These are phyloP conservation scores for Strigamia transsilvanica DNA, from an alignment of 2,888 invertebrate genomes.

Conservation along the genomic window DNA sequence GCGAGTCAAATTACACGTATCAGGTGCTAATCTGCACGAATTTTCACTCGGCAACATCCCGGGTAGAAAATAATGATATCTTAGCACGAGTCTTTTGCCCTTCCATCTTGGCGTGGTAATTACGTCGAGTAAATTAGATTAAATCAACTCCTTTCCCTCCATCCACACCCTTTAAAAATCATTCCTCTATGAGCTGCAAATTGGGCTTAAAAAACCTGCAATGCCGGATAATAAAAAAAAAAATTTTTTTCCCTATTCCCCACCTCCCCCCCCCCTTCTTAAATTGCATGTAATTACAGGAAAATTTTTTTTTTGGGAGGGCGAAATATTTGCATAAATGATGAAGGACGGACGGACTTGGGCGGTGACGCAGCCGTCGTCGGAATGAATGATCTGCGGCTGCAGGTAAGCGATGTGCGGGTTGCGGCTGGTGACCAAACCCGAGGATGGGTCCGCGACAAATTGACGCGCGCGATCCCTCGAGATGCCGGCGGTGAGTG, in stretches of 20 bases:
- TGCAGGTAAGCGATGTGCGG: constrained; percentile 45
- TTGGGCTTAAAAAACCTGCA: background rate
- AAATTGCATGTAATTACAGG: background rate
- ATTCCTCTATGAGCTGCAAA: background rate
- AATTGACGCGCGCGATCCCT: constrained; percentile 33
- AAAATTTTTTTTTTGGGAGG: constrained; percentile 11
- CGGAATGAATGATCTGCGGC: constrained; percentile 31
- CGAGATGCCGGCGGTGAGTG: background rate
- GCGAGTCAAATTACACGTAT: constrained; percentile 53
- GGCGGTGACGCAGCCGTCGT: background rate
- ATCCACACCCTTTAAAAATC: background rate
- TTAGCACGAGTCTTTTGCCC: constrained; percentile 45
- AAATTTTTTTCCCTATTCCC: background rate
- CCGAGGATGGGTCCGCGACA: constrained; percentile 34
- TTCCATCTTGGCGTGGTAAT: constrained; percentile 49
- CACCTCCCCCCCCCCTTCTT: no score
- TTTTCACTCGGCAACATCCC: constrained; percentile 49
- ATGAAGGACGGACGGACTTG: background rate
- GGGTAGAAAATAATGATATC: constrained; percentile 49
- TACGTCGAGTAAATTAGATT: constrained; percentile 53
- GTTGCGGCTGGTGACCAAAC: constrained; percentile 40
- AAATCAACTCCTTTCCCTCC: constrained; percentile 28
- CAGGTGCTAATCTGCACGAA: constrained; percentile 53
- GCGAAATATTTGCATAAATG: background rate
- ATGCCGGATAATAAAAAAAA: background rate